Conservation (phyloP, 2,888 invertebrate species). For the Itoplectis maculator region DNA sequence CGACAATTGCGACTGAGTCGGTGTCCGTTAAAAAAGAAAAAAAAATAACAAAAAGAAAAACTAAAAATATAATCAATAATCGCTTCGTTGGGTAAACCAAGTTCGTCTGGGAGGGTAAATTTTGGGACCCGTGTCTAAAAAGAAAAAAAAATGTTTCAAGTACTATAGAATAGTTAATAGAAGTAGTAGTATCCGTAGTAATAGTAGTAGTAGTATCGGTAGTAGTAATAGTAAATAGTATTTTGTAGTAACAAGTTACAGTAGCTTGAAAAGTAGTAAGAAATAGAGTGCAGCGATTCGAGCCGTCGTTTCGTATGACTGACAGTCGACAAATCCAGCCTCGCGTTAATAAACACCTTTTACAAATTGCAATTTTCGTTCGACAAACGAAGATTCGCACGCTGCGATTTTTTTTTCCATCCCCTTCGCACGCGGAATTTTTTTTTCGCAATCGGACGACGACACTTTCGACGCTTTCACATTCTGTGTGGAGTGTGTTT, state of each 20-base stretch:
- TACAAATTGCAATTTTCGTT: no score
- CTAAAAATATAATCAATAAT: constrained; percentile 32
- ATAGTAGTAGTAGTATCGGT: not conserved
- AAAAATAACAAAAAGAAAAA: not conserved
- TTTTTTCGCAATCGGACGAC: constrained; percentile 8
- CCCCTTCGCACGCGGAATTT: not conserved
- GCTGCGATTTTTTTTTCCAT: no score
- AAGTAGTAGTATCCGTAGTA: no score
- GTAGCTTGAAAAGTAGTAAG: constrained; percentile 22
- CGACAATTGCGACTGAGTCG: constrained; percentile 31
- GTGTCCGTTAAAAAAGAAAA: constrained; percentile 17
- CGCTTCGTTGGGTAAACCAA: constrained; percentile 36
- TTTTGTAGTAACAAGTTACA: constrained; percentile 4
- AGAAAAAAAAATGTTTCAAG: not conserved
- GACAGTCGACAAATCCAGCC: constrained; percentile 68
- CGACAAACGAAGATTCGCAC: no score
- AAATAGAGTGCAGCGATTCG: constrained; percentile 56
- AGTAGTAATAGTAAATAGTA: constrained; percentile 7
- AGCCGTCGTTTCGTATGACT: constrained; percentile 63
- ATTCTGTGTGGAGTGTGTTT: not conserved
- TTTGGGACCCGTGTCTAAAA: constrained; percentile 33
- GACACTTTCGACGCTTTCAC: not conserved
- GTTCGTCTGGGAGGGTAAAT: constrained; percentile 46
- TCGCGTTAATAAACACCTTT: constrained; percentile 47
- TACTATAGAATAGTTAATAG: constrained; percentile 1